Evolutionary conservation across 2,888 invertebrate genomes (phyloP).

Genomic region (Aspidapion aeneum): DNA sequence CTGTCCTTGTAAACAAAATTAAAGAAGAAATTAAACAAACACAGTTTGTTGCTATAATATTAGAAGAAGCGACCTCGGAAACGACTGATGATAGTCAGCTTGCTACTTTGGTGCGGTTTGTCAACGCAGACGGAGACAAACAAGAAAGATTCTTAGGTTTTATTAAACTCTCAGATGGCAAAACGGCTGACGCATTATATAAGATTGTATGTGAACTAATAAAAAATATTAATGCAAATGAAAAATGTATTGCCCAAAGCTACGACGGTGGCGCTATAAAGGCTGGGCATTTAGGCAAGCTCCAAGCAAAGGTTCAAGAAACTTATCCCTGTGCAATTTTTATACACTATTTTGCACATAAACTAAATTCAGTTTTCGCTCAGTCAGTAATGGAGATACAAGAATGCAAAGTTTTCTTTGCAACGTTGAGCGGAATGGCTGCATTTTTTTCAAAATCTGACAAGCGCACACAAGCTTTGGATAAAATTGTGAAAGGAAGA

Average conservation of each 20-base stretch:
- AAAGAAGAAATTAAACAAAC: slow-evolving; percentile 26
- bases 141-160: slow-evolving; percentile 20
- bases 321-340: slow-evolving; percentile 28
- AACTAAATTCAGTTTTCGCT: slow-evolving; percentile 26
- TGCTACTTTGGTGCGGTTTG: slow-evolving; percentile 23
- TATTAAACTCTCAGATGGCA: slow-evolving; percentile 11
- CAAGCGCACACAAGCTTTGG: slow-evolving; percentile 24
- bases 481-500: slow-evolving; percentile 16
- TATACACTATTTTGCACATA: slow-evolving; percentile 24
- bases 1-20: slow-evolving; percentile 24
- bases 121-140: slow-evolving; percentile 14
- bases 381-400: slow-evolving; percentile 22
- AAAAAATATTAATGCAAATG: slow-evolving; percentile 26
- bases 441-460: slow-evolving; percentile 29
- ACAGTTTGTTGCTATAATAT: slow-evolving; percentile 29
- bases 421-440: slow-evolving; percentile 27
- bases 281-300: slow-evolving; percentile 31
- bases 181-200: slow-evolving; percentile 29
- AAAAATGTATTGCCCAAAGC: slow-evolving; percentile 37
- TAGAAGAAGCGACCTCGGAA: slow-evolving; percentile 35
- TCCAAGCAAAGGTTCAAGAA: slow-evolving; percentile 33
- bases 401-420: slow-evolving; percentile 32
- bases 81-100: slow-evolving; percentile 30
- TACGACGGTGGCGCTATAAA: slow-evolving; percentile 37
- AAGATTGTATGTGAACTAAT: slow-evolving; percentile 25